These are phyloP conservation scores for Telmatherina bonti DNA, from an alignment of 2,797 vertebrate genomes.

Conservation along the genomic window DNA sequence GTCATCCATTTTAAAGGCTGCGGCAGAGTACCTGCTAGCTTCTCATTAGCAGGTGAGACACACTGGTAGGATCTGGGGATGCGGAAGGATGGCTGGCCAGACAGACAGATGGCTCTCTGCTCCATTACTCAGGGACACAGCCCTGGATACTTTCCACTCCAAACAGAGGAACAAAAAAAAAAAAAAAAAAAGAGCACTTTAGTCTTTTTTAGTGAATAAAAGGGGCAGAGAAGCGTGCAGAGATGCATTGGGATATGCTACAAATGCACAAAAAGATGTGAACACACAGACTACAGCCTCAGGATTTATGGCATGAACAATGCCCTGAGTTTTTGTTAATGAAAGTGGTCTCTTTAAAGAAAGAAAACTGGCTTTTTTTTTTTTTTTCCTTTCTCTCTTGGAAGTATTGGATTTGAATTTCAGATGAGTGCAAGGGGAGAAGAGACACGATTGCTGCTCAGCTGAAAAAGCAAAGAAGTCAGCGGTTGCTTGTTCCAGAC, in stretches of 20 bases:
- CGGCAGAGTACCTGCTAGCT: slow-evolving; percentile 56
- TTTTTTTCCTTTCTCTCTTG: background rate
- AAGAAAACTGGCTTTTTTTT: slow-evolving; percentile 13
- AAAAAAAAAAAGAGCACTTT: slow-evolving; percentile 46
- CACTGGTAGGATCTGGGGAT: slow-evolving; percentile 47
- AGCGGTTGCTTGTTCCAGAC: slow-evolving; percentile 50
- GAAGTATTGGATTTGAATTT: slow-evolving; percentile 60
- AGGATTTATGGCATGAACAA: slow-evolving; percentile 34
- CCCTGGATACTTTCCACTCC: slow-evolving; percentile 38
- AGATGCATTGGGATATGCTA: slow-evolving; percentile 7
- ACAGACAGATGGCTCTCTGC: slow-evolving; percentile 54
- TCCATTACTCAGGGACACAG: slow-evolving; percentile 55
- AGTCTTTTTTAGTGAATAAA: slow-evolving; percentile 51
- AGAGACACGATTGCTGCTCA: slow-evolving; percentile 33
- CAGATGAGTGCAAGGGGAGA: slow-evolving; percentile 34
- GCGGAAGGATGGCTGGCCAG: slow-evolving; percentile 37
- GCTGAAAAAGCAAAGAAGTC: slow-evolving; percentile 52
- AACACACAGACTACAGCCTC: slow-evolving; percentile 39
- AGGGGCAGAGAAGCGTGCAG: slow-evolving; percentile 22
- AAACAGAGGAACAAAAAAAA: background rate
- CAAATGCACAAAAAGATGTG: slow-evolving; percentile 46
- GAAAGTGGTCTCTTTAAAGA: slow-evolving; percentile 60
- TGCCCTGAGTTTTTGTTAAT: slow-evolving; percentile 55
- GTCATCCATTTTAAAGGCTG: slow-evolving; percentile 58
- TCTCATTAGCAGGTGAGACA: slow-evolving; percentile 68